These are phyloP conservation scores for Ameiurus melas DNA, from an alignment of 2,113 vertebrate species.

Conservation along the genomic window DNA sequence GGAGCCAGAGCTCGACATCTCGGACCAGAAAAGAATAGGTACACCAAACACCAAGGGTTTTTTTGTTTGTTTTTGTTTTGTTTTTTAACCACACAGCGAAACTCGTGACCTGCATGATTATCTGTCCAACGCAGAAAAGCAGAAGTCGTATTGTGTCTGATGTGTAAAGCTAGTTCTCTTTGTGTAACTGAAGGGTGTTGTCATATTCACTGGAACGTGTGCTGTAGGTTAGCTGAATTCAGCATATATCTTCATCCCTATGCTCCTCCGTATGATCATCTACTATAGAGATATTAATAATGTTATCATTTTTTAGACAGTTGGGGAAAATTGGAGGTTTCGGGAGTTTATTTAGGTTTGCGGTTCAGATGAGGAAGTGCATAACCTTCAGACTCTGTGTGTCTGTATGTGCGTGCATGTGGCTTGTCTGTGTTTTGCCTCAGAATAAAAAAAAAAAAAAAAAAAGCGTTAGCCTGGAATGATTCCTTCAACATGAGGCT, in stretches of 20 bases:
- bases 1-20: conserved; percentile 82
- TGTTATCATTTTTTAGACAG: background rate
- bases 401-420: background rate
- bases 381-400: background rate
- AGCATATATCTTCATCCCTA: background rate
- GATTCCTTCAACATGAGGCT: conserved; percentile 13
- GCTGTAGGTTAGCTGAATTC: background rate
- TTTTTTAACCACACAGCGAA: background rate
- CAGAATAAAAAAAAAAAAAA: background rate
- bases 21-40: conserved; percentile 83
- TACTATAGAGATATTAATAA: background rate
- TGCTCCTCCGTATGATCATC: background rate
- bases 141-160: background rate
- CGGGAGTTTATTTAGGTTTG: background rate
- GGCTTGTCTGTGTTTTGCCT: background rate
- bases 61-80: background rate
- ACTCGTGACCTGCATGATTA: background rate
- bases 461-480: conserved; percentile 22
- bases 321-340: background rate
- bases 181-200: background rate
- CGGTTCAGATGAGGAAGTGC: background rate
- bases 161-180: background rate
- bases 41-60: conserved; percentile 14
- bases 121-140: background rate
- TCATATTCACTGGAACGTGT: background rate